Percentiles rank a stretch among this genome's conserved stretches.
phyloP scores from a whole-genome alignment of 2,113 vertebrate species.

The Trogon surrucura region DNA sequence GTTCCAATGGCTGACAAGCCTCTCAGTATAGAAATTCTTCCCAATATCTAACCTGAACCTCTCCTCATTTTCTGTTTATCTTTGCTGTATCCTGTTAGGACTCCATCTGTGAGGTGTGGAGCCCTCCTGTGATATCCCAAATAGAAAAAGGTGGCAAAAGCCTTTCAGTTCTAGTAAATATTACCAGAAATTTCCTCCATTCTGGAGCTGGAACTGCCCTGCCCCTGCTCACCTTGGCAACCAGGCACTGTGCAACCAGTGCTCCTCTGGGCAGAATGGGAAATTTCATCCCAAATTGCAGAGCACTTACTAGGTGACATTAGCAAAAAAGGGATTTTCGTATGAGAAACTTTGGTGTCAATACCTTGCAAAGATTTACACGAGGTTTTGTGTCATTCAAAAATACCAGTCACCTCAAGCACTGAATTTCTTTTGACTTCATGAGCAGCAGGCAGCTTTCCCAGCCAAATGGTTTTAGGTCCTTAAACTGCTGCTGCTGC shows the following conservation, averaged over 20 bases:
- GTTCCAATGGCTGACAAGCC: no score
- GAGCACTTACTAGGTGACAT: background rate
- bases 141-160: background rate
- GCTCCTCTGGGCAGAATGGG: background rate
- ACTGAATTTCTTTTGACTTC: background rate
- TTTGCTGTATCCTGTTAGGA: constrained; percentile 28
- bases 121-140: background rate
- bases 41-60: no score
- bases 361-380: background rate
- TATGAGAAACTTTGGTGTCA: background rate
- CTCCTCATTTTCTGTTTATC: constrained; percentile 26
- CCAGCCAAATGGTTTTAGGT: constrained; percentile 14
- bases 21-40: no score
- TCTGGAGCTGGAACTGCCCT: background rate
- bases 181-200: background rate
- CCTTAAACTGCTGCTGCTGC: background rate
- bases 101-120: constrained; percentile 19
- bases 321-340: background rate
- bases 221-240: background rate
- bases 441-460: constrained; percentile 4
- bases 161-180: background rate
- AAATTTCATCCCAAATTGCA: background rate
- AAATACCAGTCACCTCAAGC: background rate
- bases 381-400: background rate
- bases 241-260: background rate